A percentile compares a stretch with the other conserved stretches of the same genome.
phyloP scores from a whole-genome alignment of 2,888 invertebrate species.

The Caenorhabditis becei region DNA sequence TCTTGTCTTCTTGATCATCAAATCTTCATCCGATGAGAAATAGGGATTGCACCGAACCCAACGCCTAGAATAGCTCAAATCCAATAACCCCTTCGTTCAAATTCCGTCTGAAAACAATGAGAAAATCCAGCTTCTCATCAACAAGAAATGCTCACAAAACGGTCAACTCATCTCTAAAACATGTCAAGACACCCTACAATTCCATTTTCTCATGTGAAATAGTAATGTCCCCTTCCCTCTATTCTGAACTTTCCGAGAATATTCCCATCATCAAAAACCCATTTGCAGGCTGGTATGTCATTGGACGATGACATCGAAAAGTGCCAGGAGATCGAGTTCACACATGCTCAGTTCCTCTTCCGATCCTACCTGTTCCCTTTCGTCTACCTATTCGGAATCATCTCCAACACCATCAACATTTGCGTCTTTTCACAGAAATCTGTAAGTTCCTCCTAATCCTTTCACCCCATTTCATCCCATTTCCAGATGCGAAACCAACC shows the following conservation, averaged over 20 bases:
- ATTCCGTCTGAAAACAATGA: not conserved
- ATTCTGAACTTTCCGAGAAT: not conserved
- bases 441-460: slow-evolving; percentile 43
- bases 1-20: not conserved
- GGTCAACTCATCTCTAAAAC: not conserved
- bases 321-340: slow-evolving; percentile 63
- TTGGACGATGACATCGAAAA: slow-evolving; percentile 54
- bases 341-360: slow-evolving; percentile 71
- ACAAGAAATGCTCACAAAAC: not conserved
- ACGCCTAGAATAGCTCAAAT: no score
- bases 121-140: not conserved
- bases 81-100: not conserved
- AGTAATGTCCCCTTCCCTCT: not conserved
- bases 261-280: not conserved
- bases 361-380: slow-evolving; percentile 76
- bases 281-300: slow-evolving; percentile 62
- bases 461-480: not conserved
- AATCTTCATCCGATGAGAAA: no score
- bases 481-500: slow-evolving; percentile 76
- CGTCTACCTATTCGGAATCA: slow-evolving; percentile 76
- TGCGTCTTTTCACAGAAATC: slow-evolving; percentile 73
- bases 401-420: slow-evolving; percentile 75
- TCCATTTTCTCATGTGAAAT: not conserved
- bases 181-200: not conserved
- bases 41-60: no score